Evolutionary conservation across 2,797 vertebrate genomes (phyloP), one percentile per base, ranked within the genome.

Genomic region (Yasuhikotakia modesta): DNA sequence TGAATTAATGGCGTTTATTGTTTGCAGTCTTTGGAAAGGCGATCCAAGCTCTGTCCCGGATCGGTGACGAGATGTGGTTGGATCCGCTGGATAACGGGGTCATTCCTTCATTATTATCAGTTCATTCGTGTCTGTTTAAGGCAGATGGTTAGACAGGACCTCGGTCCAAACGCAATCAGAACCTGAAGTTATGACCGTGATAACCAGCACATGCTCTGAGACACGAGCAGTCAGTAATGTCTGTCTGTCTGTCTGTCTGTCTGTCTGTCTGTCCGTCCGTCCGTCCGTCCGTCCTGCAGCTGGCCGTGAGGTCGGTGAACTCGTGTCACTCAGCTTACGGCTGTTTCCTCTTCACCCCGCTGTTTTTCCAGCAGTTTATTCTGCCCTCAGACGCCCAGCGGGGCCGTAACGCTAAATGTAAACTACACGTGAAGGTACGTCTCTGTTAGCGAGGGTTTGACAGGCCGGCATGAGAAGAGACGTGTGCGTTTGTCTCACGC

Each of bases 331-430:
- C 97, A 46, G 96, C 95, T 0, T 99, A 97, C 11, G 94, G 91
- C 1, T 96, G 87, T 57, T 89, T 98, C 85, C 88, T 95, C 84
- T 99, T 99, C 91, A 93, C 95, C 0, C 88, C 95, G 4, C 73
- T 94, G 73, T 99, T 98, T 91, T 98, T 99, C 86, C 93, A 96
- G 72, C 86, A 88, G 58, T 99, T 98, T 90, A 91, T 84, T 48
- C 89, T 91, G 81, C 87, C 79, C 66, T 43, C 85, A 8, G 74
- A 22, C 3, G 17, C 86, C 68, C 86, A 86, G 0, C 87, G 87
- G 1, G 73, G 39, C 39, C 79, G 66, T 76, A 84, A 85, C 70
- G 74, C 89, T 78, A 93, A 92, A 24, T 97, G 94, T 87, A 96
- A 96, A 90, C 76, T 99, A 79, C 53, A 86, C 55, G 90, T 96